Base-by-base conservation (phyloP, 2,113 vertebrate species). In the Etia nguti region DNA sequence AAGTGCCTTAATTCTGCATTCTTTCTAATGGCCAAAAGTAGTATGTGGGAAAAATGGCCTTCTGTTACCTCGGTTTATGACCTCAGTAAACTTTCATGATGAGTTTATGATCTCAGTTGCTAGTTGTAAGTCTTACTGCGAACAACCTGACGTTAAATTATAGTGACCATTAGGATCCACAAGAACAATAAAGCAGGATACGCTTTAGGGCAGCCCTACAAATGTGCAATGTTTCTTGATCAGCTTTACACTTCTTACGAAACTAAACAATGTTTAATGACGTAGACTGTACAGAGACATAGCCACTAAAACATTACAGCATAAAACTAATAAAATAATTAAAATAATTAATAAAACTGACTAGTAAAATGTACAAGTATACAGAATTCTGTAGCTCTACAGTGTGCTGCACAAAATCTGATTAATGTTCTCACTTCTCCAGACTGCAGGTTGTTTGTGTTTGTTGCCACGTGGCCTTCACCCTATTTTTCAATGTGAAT, bases 1-100 rank as follows among this genome's bases (percentile, higher is more conserved):
- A 46, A 75, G 1, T 3, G 15, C 15, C 4, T 75, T 29, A 75
- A 48, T 9, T 18, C 4, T 48, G 15, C 3, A 22, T 26, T 15
- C 38, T 70, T 24, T 70, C 65, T 10, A 46, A 70, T 70, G 38
- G 38, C 13, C 38, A 70, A 6, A 24, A 73, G 38, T 46, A 46
- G 38, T 10, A 22, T 26, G 13, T 43, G n/a, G 36, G n/a, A 0
- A 43, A 31, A 70, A 73, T 3, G 1, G 26, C 38, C 22, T 46
- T 16, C 2, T 50, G 70, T 77, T 77, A 29, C 46, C 26, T 31
- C 2, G 0, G 10, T 77, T 52, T 77, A 77, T 52, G 26, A 7
- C 43, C 16, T 77, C 46, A 0, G 46, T 50, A 8, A 77, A 77
- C 46, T 31, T 18, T 77, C 73, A 31, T 52, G 73, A 77, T 31